These are phyloP conservation scores for Drosophila takahashii DNA, from an alignment of 1,140 invertebrate species.

Conservation along the genomic window DNA sequence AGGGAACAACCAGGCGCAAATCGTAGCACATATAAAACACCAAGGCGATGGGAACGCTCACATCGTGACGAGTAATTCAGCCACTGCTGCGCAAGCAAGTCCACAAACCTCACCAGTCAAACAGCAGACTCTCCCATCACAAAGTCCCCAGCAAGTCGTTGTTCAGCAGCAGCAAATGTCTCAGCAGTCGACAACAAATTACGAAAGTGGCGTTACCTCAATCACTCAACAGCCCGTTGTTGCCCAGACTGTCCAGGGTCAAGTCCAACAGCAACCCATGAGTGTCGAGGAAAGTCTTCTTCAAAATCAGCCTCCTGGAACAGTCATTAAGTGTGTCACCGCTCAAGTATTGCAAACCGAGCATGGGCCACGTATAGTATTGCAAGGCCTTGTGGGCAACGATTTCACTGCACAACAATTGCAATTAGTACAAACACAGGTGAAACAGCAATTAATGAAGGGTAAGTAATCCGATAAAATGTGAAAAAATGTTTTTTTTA, in stretches of 20 bases:
- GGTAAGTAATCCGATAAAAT: conserved; percentile 85
- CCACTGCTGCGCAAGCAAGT: conserved; percentile 50
- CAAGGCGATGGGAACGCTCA: conserved; percentile 83
- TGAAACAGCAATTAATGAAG: conserved; percentile 94
- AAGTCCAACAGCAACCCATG: conserved; percentile 74
- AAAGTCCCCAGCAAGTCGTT: conserved; percentile 65
- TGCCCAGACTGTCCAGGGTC: conserved; percentile 32
- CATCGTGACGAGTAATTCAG: conserved; percentile 74
- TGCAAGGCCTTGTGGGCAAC: conserved; percentile 92
- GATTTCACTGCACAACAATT: conserved; percentile 92
- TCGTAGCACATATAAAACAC: conserved; percentile 88
- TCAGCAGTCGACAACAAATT: conserved; percentile 38
- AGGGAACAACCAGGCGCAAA: conserved; percentile 90
- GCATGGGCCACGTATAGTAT: conserved; percentile 92
- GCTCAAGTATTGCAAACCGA: conserved; percentile 92
- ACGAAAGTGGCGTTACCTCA: conserved; percentile 22
- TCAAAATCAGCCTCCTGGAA: conserved; percentile 92
- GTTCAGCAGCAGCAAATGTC: conserved; percentile 47
- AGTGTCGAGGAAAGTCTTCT: conserved; percentile 90
- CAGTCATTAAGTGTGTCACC: conserved; percentile 93
- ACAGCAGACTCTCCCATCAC: conserved; percentile 53
- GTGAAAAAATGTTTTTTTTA: background rate
- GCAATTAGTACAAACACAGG: conserved; percentile 92
- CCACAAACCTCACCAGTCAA: conserved; percentile 67
- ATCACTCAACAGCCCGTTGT: conserved; percentile 36